Percentiles rank a stretch among this genome's conserved stretches.
These are phyloP conservation scores for Percopsis omiscomaycus DNA, from an alignment of 2,797 vertebrate genomes.

Conservation along the genomic window DNA sequence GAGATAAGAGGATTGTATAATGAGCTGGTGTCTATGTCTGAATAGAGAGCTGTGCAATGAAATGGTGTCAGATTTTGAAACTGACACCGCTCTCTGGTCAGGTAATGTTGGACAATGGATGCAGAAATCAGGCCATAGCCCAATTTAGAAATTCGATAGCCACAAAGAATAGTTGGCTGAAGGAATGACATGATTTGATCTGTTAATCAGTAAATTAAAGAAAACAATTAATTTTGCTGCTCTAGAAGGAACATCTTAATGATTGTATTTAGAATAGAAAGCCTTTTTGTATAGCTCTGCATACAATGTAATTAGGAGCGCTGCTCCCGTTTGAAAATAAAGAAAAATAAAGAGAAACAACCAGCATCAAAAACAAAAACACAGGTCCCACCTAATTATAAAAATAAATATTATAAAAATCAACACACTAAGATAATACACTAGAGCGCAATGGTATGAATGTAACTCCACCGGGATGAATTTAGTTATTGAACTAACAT, in stretches of 20 bases:
- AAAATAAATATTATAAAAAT: no score
- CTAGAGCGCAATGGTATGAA: no score
- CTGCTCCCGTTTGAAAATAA: no score
- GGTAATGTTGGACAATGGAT: constrained; percentile 50
- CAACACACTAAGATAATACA: no score
- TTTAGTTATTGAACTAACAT: no score
- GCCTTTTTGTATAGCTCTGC: not conserved
- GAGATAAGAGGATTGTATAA: constrained; percentile 2
- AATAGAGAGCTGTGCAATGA: constrained; percentile 17
- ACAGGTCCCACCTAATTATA: no score
- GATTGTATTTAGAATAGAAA: not conserved
- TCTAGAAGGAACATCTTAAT: no score
- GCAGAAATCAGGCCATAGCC: constrained; percentile 43
- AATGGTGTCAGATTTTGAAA: constrained; percentile 51
- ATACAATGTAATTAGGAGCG: no score
- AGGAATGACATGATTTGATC: constrained; percentile 20
- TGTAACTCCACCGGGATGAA: no score
- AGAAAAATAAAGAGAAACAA: no score
- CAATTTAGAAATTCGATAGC: constrained; percentile 40
- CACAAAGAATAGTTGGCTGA: constrained; percentile 8
- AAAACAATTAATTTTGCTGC: no score
- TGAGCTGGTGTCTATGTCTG: constrained; percentile 24
- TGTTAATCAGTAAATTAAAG: not conserved
- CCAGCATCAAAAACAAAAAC: no score
- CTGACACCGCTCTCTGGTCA: constrained; percentile 38